These are phyloP conservation scores for Todiramphus saurophagus DNA, from an alignment of 2,113 vertebrate species.

Conservation along the genomic window DNA sequence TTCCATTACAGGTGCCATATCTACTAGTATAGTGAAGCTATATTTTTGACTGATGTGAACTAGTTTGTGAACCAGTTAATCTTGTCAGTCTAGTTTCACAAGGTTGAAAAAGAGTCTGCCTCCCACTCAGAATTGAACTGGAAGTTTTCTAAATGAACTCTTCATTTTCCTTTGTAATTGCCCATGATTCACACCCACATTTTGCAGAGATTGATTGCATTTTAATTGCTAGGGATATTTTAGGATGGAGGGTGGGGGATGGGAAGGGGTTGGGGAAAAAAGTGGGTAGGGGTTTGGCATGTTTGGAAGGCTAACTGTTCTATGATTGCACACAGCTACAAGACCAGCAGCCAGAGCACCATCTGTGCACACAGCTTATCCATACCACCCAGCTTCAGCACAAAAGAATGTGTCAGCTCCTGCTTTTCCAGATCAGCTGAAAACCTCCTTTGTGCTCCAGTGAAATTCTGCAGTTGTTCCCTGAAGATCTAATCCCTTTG, in stretches of 20 bases:
- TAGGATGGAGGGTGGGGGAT: neutral
- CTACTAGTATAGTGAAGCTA: neutral
- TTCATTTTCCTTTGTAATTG: neutral
- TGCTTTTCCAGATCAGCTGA: neutral
- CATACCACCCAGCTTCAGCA: neutral
- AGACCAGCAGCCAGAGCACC: slow-evolving; percentile 36
- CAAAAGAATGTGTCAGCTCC: slow-evolving; percentile 16
- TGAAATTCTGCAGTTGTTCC: neutral
- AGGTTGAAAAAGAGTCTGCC: neutral
- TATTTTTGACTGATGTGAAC: neutral
- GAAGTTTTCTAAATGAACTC: slow-evolving; percentile 2
- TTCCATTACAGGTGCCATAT: neutral
- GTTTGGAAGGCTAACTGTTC: neutral
- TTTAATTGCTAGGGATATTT: slow-evolving; percentile 32
- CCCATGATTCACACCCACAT: neutral
- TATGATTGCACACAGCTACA: neutral
- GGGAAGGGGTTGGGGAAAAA: neutral
- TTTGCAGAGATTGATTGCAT: neutral
- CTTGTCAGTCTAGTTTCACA: neutral
- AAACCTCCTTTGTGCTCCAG: neutral
- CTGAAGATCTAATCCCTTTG: neutral
- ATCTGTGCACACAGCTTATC: slow-evolving; percentile 19
- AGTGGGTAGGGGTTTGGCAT: neutral
- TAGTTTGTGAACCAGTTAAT: neutral
- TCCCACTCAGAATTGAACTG: slow-evolving; percentile 13